Base-by-base conservation (phyloP, 2,888 invertebrate genomes). In the Omphaloscelis lunosa region DNA sequence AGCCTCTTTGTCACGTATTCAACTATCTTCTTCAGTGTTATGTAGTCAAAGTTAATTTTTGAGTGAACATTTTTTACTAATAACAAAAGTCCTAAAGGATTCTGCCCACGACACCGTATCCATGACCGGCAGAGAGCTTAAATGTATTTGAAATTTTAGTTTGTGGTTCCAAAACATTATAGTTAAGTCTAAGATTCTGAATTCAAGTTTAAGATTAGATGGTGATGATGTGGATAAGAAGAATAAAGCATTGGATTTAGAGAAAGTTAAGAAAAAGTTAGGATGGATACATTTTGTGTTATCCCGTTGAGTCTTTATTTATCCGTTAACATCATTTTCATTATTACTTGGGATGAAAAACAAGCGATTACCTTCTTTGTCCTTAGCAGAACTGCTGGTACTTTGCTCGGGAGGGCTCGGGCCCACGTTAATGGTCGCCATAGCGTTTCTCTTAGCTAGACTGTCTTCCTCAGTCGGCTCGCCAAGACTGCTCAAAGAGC, bases 401-500 rank as follows among this genome's bases (percentile, higher is more conserved):
- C 91, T 94, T 59, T 93, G 92, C 72, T 95, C 95, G 9, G 92
- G 92, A 2, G 92, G 91, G 74, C 91, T 92, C 0, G 92, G 94
- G 59, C 95, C 96, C 8, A 95, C 94, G 79, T 95, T 93, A 68
- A 96, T 96, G 9, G 96, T 95, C 0, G 96, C 96, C 92, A 94
- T 94, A 3, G 96, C 96, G 76, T 96, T 96, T 86, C 92, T 95
- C 90, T 96, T 96, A 17, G 96, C 96, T 76, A 96, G 85, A 74
- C 93, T 91, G 70, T 95, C 96, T 70, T 95, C 96, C 66, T 96
- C 96, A 0, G 95, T 96, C 1, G 97, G 96, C 83, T 97, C 97
- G 0, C 95, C 96, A 23, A 97, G 92, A 81, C 97, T 97, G 89
- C 97, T 97, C 71, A 97, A 89, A 0, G 97, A 97, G 87, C 97